A percentile compares a stretch with the other conserved stretches of the same genome.
Evolutionary conservation across 2,797 vertebrate genomes (phyloP).

Genomic region (Cyclura pinguis): DNA sequence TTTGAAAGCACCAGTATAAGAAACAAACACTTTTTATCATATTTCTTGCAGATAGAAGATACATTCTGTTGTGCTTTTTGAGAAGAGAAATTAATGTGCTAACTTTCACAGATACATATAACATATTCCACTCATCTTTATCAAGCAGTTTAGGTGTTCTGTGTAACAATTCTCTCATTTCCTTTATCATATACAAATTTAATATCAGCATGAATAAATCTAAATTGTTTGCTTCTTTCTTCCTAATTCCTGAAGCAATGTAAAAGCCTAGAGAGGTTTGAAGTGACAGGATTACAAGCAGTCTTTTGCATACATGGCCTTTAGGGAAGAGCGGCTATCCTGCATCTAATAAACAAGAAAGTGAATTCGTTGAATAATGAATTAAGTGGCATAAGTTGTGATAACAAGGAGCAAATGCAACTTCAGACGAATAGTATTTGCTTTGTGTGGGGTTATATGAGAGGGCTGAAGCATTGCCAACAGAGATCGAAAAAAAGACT

Average conservation of each 20-base stretch:
- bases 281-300: slow-evolving; percentile 87
- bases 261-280: slow-evolving; percentile 83
- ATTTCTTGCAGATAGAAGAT: slow-evolving; percentile 54
- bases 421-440: slow-evolving; percentile 84
- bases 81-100: slow-evolving; percentile 24
- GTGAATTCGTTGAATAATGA: slow-evolving; percentile 86
- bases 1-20: slow-evolving; percentile 32
- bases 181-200: slow-evolving; percentile 80
- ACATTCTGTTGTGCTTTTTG: slow-evolving; percentile 33
- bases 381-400: slow-evolving; percentile 86
- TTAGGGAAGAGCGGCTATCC: slow-evolving; percentile 84
- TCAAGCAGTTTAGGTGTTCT: slow-evolving; percentile 67
- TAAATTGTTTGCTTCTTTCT: slow-evolving; percentile 84
- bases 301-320: slow-evolving; percentile 87
- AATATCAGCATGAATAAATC: slow-evolving; percentile 84
- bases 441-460: slow-evolving; percentile 83
- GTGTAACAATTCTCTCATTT: slow-evolving; percentile 69
- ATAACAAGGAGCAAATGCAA: slow-evolving; percentile 86
- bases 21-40: slow-evolving; percentile 51
- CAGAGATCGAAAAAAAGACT: slow-evolving; percentile 78
- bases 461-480: slow-evolving; percentile 80
- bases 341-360: slow-evolving; percentile 89
- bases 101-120: slow-evolving; percentile 50
- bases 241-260: slow-evolving; percentile 83
- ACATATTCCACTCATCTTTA: slow-evolving; percentile 60